These are phyloP conservation scores for Neria commutata DNA, from an alignment of 2,888 invertebrate species.

Conservation along the genomic window DNA sequence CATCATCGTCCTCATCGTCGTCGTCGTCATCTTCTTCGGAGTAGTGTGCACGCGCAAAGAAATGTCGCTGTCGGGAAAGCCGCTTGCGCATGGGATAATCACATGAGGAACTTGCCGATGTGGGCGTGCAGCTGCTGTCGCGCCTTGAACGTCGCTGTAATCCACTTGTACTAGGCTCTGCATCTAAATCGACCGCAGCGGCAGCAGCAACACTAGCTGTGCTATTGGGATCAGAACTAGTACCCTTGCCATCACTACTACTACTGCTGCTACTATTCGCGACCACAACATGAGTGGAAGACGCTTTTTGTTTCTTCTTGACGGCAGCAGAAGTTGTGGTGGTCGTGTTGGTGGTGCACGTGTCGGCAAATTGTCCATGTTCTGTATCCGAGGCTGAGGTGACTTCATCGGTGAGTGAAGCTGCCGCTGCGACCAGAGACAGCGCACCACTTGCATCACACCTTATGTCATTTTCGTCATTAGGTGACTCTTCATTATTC, in stretches of 20 bases:
- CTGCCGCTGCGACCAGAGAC: constrained; percentile 14
- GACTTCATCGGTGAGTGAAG: constrained; percentile 43
- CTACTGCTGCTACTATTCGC: constrained; percentile 3
- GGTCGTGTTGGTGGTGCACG: constrained; percentile 53
- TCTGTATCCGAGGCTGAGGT: constrained; percentile 54
- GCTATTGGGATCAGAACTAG: neutral
- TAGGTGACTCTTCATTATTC: constrained; percentile 12
- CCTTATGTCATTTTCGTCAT: neutral
- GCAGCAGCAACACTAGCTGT: constrained; percentile 14
- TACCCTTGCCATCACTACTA: constrained; percentile 8
- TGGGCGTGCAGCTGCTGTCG: neutral
- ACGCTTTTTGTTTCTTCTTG: constrained; percentile 35
- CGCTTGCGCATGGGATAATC: neutral
- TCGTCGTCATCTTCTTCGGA: constrained; percentile 2
- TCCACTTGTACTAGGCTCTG: constrained; percentile 48
- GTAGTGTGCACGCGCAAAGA: neutral
- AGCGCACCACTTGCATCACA: constrained; percentile 15
- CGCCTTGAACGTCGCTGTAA: constrained; percentile 31
- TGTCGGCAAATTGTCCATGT: constrained; percentile 52
- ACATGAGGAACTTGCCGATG: neutral
- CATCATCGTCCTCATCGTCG: constrained; percentile 26
- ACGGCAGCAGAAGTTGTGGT: constrained; percentile 50
- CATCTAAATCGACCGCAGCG: constrained; percentile 40
- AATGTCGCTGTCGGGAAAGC: neutral
- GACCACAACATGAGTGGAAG: constrained; percentile 8